phyloP scores from a whole-genome alignment of 2,113 vertebrate genomes.

The Sander lucioperca region DNA sequence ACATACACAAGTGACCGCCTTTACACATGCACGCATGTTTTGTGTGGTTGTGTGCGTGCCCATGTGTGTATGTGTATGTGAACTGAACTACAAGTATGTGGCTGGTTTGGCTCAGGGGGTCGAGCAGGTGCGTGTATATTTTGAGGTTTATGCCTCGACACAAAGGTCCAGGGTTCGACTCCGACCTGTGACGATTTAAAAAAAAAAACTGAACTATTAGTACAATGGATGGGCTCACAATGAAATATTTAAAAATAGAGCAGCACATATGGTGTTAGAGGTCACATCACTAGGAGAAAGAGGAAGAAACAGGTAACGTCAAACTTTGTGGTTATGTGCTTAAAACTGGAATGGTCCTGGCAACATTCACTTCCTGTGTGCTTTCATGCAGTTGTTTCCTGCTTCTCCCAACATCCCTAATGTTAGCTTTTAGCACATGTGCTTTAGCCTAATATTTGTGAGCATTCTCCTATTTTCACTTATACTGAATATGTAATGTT shows the following conservation, averaged over 20 bases:
- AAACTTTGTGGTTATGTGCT: conserved; percentile 23
- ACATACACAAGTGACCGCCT: conserved; percentile 10
- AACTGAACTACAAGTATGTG: conserved; percentile 35
- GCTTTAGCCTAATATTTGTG: not conserved
- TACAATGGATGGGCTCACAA: conserved; percentile 51
- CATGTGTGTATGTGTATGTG: conserved; percentile 48
- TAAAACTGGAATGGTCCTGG: not conserved
- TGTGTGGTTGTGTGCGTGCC: conserved; percentile 22
- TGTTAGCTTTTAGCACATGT: not conserved
- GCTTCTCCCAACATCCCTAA: not conserved
- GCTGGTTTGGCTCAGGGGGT: no score
- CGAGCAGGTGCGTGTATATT: no score
- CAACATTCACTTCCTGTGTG: conserved; percentile 7
- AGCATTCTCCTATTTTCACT: not conserved
- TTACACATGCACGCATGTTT: not conserved
- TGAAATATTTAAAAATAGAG: conserved; percentile 79
- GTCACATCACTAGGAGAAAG: conserved; percentile 37
- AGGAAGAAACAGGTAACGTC: conserved; percentile 18
- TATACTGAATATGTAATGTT: not conserved
- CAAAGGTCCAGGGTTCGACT: no score
- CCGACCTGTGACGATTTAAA: no score
- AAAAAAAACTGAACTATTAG: conserved; percentile 25
- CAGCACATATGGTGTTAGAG: conserved; percentile 56
- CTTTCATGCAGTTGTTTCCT: not conserved
- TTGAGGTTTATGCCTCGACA: no score